Evolutionary conservation across 2,797 vertebrate species (phyloP).

Genomic region (Oreortyx pictus): DNA sequence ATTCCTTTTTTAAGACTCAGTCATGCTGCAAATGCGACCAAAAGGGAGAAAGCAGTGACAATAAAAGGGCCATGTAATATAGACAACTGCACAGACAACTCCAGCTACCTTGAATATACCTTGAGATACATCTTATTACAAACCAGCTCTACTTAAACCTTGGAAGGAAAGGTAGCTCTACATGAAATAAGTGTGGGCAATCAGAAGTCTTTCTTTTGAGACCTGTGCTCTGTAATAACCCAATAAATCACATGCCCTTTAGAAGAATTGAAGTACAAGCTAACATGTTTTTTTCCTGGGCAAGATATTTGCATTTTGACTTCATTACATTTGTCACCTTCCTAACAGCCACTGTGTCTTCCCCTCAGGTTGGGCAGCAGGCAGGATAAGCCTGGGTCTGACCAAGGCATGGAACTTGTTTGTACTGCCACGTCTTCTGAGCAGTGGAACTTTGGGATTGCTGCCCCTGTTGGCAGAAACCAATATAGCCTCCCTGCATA

Average conservation of each 20-base stretch:
- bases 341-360: accelerated
- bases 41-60: background rate
- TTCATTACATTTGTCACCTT: background rate
- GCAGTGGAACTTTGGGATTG: background rate
- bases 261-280: background rate
- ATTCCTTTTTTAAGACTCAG: background rate
- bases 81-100: background rate
- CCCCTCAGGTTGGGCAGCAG: background rate
- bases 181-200: background rate
- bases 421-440: background rate
- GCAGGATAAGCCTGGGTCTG: background rate
- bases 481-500: background rate
- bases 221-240: background rate
- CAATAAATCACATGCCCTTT: background rate
- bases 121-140: background rate
- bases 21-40: background rate
- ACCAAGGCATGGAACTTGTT: background rate
- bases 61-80: background rate
- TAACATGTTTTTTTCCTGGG: background rate
- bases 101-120: accelerated
- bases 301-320: background rate
- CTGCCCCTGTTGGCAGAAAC: background rate
- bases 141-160: background rate
- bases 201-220: background rate
- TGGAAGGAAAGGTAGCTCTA: background rate